A percentile compares a stretch with the other conserved stretches of the same genome.
phyloP scores from a whole-genome alignment of 2,113 vertebrate species.

The Thamnaconus septentrionalis region DNA sequence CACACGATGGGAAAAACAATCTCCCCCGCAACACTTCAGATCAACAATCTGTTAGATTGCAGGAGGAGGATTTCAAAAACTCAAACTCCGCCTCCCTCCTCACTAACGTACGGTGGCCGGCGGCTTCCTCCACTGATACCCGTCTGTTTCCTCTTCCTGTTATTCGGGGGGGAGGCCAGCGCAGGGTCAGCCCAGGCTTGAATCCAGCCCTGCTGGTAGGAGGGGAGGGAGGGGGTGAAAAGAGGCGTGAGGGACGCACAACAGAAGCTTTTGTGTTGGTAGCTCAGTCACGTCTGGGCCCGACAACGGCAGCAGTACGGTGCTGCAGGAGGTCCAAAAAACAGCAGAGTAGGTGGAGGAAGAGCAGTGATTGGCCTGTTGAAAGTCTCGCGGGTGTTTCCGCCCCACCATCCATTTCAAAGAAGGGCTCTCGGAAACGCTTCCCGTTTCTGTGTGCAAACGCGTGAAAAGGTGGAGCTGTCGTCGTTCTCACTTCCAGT shows the following conservation, averaged over 20 bases:
- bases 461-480: too few species aligned
- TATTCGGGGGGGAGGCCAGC: conserved; percentile 50
- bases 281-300: conserved; percentile 64
- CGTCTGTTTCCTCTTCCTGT: conserved; percentile 73
- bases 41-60: background rate
- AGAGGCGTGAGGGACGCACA: conserved; percentile 50
- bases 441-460: too few species aligned
- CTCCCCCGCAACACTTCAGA: background rate
- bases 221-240: conserved; percentile 48
- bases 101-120: conserved; percentile 7
- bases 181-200: conserved; percentile 63
- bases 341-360: background rate
- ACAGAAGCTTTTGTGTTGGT: conserved; percentile 62
- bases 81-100: background rate
- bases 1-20: too few species aligned
- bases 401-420: too few species aligned
- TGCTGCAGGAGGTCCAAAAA: conserved; percentile 29
- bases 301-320: conserved; percentile 38
- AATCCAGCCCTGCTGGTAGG: conserved; percentile 50
- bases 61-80: too few species aligned
- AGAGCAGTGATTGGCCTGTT: too few species aligned
- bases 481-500: too few species aligned
- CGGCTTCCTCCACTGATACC: conserved; percentile 60
- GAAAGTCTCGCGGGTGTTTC: too few species aligned
- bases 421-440: too few species aligned